These are phyloP conservation scores for Pelecanus crispus DNA, from an alignment of 2,113 vertebrate species.

Conservation along the genomic window DNA sequence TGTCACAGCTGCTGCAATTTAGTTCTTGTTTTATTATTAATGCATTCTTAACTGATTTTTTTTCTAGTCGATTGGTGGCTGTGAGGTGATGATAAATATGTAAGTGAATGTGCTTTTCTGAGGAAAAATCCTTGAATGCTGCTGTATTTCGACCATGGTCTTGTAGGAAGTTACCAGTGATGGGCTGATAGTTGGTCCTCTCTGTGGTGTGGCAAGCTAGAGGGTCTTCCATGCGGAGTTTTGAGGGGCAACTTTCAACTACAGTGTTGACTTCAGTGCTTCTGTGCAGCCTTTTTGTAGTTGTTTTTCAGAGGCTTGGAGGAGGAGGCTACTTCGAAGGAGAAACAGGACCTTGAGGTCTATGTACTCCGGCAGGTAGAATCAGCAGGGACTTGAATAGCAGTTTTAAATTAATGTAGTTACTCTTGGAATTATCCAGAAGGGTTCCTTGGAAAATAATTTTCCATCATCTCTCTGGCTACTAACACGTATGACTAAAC, in stretches of 20 bases:
- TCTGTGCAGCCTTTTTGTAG: background rate
- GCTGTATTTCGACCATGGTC: background rate
- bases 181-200: background rate
- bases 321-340: background rate
- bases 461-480: background rate
- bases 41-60: background rate
- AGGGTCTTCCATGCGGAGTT: background rate
- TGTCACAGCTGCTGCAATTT: background rate
- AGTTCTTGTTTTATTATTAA: slow-evolving; percentile 9
- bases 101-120: background rate
- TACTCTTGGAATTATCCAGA: background rate
- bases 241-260: background rate
- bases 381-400: background rate
- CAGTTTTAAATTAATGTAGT: background rate
- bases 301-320: background rate
- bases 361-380: background rate
- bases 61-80: background rate
- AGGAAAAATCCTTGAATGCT: background rate
- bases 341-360: background rate
- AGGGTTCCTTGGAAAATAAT: background rate
- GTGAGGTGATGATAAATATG: background rate
- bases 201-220: background rate
- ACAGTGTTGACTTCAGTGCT: background rate
- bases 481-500: background rate
- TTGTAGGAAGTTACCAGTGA: background rate